These are phyloP conservation scores for Pediacus dermestoides DNA, from an alignment of 2,888 invertebrate genomes.

Conservation along the genomic window DNA sequence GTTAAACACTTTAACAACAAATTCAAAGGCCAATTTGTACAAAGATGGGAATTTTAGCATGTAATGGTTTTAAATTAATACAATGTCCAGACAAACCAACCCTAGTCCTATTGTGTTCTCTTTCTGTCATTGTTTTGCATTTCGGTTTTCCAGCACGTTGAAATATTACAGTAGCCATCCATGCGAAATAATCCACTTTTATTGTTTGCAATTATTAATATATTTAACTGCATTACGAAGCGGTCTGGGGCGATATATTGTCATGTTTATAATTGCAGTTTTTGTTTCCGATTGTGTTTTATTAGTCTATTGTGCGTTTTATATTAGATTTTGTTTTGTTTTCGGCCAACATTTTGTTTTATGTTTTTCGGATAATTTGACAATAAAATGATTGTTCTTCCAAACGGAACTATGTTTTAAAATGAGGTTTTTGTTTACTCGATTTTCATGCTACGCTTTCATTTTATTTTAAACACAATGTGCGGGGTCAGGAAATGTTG, in stretches of 20 bases:
- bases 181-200: slow-evolving; percentile 49
- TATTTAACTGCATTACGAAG: slow-evolving; percentile 47
- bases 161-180: slow-evolving; percentile 40
- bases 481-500: too few relatives aligned
- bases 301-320: slow-evolving; percentile 46
- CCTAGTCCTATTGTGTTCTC: slow-evolving; percentile 7
- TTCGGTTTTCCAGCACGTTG: slow-evolving; percentile 31
- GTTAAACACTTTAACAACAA: too few relatives aligned
- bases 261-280: slow-evolving; percentile 46
- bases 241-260: slow-evolving; percentile 43
- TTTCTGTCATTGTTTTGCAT: slow-evolving; percentile 29
- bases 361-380: slow-evolving; percentile 45
- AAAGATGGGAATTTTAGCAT: too few relatives aligned
- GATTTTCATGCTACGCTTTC: slow-evolving; percentile 19
- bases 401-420: slow-evolving; percentile 26
- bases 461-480: too few relatives aligned
- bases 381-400: slow-evolving; percentile 40
- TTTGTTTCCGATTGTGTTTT: slow-evolving; percentile 46
- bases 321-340: slow-evolving; percentile 47
- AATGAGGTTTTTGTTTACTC: slow-evolving; percentile 23
- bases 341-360: slow-evolving; percentile 38
- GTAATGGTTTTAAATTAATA: slow-evolving; percentile 31
- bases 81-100: slow-evolving; percentile 14
- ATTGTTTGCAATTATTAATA: slow-evolving; percentile 50
- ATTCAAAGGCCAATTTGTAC: too few relatives aligned